Conservation (phyloP, 2,113 vertebrate genomes). For the Engraulis encrasicolus region DNA sequence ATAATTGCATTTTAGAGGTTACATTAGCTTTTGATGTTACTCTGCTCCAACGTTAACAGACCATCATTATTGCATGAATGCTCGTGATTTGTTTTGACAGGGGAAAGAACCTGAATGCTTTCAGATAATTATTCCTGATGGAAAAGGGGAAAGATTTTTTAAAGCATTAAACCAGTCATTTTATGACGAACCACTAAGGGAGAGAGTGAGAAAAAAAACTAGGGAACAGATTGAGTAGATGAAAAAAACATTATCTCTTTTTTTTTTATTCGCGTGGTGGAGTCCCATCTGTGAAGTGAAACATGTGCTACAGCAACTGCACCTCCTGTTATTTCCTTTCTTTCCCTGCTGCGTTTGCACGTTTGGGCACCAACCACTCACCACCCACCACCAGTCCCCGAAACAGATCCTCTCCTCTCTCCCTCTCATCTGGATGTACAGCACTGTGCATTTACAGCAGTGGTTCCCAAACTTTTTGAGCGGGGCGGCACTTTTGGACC, state of each 20-base stretch:
- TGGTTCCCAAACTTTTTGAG: too few species aligned
- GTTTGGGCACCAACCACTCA: not conserved
- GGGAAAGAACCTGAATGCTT: not conserved
- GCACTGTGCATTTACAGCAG: not conserved
- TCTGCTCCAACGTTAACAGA: not conserved
- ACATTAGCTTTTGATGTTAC: constrained; percentile 7
- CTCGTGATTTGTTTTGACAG: not conserved
- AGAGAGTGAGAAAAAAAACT: not conserved
- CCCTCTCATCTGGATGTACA: too few species aligned
- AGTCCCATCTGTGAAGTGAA: not conserved
- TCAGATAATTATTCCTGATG: not conserved
- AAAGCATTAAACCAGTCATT: not conserved
- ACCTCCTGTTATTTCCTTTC: not conserved
- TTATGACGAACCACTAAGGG: not conserved
- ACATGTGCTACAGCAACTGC: not conserved
- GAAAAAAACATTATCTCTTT: not conserved
- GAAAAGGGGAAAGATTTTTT: not conserved
- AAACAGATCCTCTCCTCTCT: not conserved
- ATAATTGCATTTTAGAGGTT: constrained; percentile 9
- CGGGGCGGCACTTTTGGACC: too few species aligned
- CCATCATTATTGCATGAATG: constrained; percentile 2
- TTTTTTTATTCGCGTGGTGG: not conserved
- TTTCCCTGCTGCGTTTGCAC: not conserved
- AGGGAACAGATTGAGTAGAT: not conserved
- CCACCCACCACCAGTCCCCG: too few species aligned